Base-by-base conservation (phyloP, 2,888 invertebrate genomes). In the Pachycephus smyrnensis region DNA sequence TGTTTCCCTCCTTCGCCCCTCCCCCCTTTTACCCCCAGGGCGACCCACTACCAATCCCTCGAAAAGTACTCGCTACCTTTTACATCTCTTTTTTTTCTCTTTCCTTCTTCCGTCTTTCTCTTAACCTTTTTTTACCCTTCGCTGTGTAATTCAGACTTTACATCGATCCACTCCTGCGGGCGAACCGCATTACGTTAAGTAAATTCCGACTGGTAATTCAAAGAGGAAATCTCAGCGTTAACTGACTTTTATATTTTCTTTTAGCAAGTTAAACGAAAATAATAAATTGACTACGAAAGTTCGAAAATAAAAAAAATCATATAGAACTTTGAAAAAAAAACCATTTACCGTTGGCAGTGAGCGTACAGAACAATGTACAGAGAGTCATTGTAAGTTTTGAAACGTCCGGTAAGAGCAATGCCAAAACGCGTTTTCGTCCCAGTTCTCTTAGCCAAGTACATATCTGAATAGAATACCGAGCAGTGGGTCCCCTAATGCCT, bases 111-210 rank as follows among this genome's bases (percentile, higher is more conserved):
- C 68, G 9, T 15, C 77, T 76, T 75, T 73, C 76, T 76, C 76
- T 80, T 55, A 9, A 9, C 55, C 55, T 23, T 55, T 55, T 35
- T 55, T 55, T 55, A 55, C 2, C 55, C 55, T 55, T 55, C 55
- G 23, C 23, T 23, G 23, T 55, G 55, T 23, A 55, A 55, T 55
- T 55, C 23, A 55, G 23, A 55, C 73, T 80, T 76, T 77, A 74
- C 81, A 84, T 85, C 82, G 86, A 86, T 84, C 81, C 78, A 23
- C 23, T 81, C 74, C 74, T 74, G 79, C 77, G 79, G 82, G 80
- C 83, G 81, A 83, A 82, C 82, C 82, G 76, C 84, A 81, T 81
- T 80, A 81, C 80, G 81, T 84, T 83, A 83, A 80, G 81, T 81
- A 85, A 83, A 86, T 85, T 84, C 83, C 80, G 75, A 73, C 76